Evolutionary conservation across 2,113 vertebrate genomes (phyloP).

Genomic region (Peromyscus polionotus): DNA sequence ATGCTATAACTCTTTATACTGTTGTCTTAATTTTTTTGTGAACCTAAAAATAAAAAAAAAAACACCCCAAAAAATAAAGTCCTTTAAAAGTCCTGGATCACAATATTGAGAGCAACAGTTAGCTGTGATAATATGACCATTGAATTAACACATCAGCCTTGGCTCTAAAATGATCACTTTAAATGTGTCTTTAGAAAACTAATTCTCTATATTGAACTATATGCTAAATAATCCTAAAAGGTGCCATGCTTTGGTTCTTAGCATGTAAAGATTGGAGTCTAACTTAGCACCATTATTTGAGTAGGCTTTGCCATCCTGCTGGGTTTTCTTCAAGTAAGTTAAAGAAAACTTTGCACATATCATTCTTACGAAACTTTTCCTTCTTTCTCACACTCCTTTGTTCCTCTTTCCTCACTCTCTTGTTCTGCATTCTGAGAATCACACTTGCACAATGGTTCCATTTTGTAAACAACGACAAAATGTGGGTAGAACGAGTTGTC

Average conservation of each 20-base stretch:
- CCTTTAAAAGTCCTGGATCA: background rate
- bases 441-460: background rate
- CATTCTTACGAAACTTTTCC: slow-evolving; percentile 21
- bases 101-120: background rate
- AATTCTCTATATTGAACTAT: background rate
- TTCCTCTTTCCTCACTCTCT: background rate
- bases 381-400: background rate
- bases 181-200: background rate
- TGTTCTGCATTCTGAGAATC: background rate
- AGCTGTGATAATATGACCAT: background rate
- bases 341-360: slow-evolving; percentile 60
- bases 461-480: background rate
- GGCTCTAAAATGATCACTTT: background rate
- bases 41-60: background rate
- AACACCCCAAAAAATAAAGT: background rate
- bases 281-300: slow-evolving; percentile 50
- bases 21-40: background rate
- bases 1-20: background rate
- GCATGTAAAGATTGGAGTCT: slow-evolving; percentile 42
- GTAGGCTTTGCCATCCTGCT: background rate
- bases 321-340: slow-evolving; percentile 51
- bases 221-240: background rate
- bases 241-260: background rate
- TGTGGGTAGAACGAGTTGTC: background rate
- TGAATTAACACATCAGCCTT: background rate